These are phyloP conservation scores for Andrena dorsata DNA, from an alignment of 2,888 invertebrate species.

Conservation along the genomic window DNA sequence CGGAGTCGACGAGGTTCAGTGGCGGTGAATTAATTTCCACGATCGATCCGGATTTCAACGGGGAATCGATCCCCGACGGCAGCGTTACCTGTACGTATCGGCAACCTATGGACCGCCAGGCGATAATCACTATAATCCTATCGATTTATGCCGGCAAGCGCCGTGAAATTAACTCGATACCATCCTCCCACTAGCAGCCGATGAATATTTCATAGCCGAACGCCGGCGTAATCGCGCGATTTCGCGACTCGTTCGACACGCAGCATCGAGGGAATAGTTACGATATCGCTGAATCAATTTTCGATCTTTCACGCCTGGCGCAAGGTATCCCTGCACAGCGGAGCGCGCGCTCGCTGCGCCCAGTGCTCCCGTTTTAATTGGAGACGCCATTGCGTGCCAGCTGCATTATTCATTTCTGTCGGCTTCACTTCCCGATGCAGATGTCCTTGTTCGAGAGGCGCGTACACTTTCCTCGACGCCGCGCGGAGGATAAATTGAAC, in stretches of 20 bases:
- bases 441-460: no score
- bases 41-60: conserved; percentile 44
- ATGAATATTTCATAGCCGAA: conserved; percentile 63
- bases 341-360: not conserved
- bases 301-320: not conserved
- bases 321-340: not conserved
- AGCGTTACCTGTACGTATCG: not conserved
- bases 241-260: conserved; percentile 5
- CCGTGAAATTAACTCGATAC: conserved; percentile 65
- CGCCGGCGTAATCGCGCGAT: conserved; percentile 43
- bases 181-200: conserved; percentile 34
- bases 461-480: not conserved
- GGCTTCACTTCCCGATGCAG: no score
- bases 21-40: conserved; percentile 38
- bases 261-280: not conserved
- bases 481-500: not conserved
- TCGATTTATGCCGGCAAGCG: conserved; percentile 69
- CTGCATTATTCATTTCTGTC: no score
- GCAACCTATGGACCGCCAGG: conserved; percentile 38
- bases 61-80: conserved; percentile 25
- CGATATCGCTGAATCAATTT: conserved; percentile 4
- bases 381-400: no score
- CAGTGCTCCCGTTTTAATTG: not conserved
- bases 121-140: conserved; percentile 72
- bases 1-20: not conserved